Evolutionary conservation across 2,797 vertebrate genomes (phyloP).

Genomic region (Crax fasciolata): DNA sequence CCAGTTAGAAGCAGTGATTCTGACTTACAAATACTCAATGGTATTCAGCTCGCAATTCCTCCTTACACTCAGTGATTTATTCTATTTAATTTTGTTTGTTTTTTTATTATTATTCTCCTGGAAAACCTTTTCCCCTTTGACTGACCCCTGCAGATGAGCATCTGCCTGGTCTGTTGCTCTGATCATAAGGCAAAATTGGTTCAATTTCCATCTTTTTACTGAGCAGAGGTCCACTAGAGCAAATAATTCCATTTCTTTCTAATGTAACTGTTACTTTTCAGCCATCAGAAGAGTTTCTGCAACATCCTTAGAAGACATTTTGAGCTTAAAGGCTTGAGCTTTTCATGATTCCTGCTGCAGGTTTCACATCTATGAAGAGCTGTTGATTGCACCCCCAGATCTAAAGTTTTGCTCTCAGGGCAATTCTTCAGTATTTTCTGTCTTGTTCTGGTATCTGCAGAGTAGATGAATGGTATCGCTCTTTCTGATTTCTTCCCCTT

Average conservation of each 20-base stretch:
- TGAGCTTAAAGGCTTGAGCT: neutral
- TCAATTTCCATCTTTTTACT: neutral
- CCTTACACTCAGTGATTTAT: neutral
- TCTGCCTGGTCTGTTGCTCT: neutral
- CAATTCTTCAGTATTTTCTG: neutral
- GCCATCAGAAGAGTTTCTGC: neutral
- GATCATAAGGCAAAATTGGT: neutral
- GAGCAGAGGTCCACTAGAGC: neutral
- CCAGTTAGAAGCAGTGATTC: neutral
- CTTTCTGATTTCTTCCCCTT: neutral
- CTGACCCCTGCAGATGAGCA: neutral
- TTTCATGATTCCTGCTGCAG: neutral
- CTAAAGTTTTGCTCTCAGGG: neutral
- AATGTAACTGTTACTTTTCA: neutral
- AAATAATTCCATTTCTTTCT: neutral
- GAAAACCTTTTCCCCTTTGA: neutral
- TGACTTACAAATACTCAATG: neutral
- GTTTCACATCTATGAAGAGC: neutral
- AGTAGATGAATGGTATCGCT: rapidly evolving
- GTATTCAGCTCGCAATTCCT: neutral
- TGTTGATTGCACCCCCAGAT: neutral
- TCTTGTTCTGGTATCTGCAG: neutral
- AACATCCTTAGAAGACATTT: neutral
- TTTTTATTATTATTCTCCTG: neutral
- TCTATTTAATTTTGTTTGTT: neutral